Percentiles rank a stretch among this genome's conserved stretches.
These are phyloP conservation scores for Oegoconia quadripuncta DNA, from an alignment of 2,888 invertebrate species.

Conservation along the genomic window DNA sequence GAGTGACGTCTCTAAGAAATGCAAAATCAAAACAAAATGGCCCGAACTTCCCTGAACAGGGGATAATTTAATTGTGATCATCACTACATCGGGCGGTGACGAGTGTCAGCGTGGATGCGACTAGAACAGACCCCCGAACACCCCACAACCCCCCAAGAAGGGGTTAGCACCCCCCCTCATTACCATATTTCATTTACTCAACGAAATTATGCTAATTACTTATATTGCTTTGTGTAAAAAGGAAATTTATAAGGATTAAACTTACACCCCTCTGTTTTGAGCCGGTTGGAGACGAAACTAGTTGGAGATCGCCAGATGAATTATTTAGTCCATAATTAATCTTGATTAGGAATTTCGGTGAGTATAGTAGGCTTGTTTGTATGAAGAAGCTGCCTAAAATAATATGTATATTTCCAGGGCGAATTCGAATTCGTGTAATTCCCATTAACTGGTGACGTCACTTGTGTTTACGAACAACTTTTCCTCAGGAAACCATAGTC, in stretches of 20 bases:
- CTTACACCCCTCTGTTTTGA: slow-evolving; percentile 58
- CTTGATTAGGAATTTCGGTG: slow-evolving; percentile 20
- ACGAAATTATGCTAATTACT: slow-evolving; percentile 80
- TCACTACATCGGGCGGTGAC: slow-evolving; percentile 75
- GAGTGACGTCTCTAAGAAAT: slow-evolving; percentile 28
- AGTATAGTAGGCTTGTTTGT: no score
- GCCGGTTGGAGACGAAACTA: slow-evolving; percentile 51
- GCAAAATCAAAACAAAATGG: slow-evolving; percentile 71
- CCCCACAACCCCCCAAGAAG: slow-evolving; percentile 54
- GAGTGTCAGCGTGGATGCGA: slow-evolving; percentile 75
- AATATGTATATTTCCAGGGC: no score
- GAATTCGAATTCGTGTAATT: no score
- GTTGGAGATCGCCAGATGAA: slow-evolving; percentile 59
- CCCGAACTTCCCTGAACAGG: slow-evolving; percentile 49
- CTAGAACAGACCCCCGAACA: slow-evolving; percentile 55
- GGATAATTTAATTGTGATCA: slow-evolving; percentile 77
- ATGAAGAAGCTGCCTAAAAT: no score
- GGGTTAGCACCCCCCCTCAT: slow-evolving; percentile 71
- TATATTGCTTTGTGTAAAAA: slow-evolving; percentile 80
- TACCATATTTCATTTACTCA: slow-evolving; percentile 80
- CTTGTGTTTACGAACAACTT: no score
- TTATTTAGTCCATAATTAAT: slow-evolving; percentile 64
- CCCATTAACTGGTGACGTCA: no score
- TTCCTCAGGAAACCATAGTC: no score
- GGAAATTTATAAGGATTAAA: slow-evolving; percentile 80